Evolutionary conservation across 2,797 vertebrate species (phyloP), one percentile per base, ranked within the genome.

Genomic region (Nannoperca obscura): DNA sequence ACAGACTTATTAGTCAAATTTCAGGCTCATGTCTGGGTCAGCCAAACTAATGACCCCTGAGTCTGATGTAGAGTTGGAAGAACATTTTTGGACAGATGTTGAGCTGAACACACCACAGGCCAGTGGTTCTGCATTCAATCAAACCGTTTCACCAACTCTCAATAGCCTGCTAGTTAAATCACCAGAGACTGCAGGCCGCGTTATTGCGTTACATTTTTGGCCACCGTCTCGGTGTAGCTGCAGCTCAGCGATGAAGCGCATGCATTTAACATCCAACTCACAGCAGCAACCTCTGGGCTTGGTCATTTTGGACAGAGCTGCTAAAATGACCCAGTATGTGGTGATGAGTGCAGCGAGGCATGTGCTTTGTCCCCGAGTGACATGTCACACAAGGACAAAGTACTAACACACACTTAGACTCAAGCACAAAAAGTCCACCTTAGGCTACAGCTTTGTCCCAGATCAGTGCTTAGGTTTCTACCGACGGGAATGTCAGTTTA

Each of bases 381-480:
- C 68, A 82, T 87, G 73, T 90, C 52, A 78, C 55, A 68, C 71
- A 65, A 78, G 78, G 70, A 84, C 78, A 74, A 42, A 78, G 55
- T 55, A 36, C 40, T 42, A 53, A 30, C 49, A 59, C 6, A 58
- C 30, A 66, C 50, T 61, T 6, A 58, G 0, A 17, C 59, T 42
- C 38, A 73, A 5, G 49, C 46, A 58, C 62, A 52, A 55, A n/a
- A n/a, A n/a, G 42, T 78, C 30, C 65, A 69, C 74, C 30, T 73
- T 30, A 53, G 69, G 58, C 74, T 52, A 81, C 49, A 66, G 86
- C 62, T 79, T 86, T 92, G 92, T 93, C 91, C 92, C 95, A 90
- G 86, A 86, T 89, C 94, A 73, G 64, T 71, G 89, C 88, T 95
- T 91, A 74, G 36, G 86, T 95, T 95, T 94, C 91, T 92, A 83